Conservation (phyloP, 30 jellyfish, hydroid and myxozoan species). For the Pelagia noctiluca region DNA sequence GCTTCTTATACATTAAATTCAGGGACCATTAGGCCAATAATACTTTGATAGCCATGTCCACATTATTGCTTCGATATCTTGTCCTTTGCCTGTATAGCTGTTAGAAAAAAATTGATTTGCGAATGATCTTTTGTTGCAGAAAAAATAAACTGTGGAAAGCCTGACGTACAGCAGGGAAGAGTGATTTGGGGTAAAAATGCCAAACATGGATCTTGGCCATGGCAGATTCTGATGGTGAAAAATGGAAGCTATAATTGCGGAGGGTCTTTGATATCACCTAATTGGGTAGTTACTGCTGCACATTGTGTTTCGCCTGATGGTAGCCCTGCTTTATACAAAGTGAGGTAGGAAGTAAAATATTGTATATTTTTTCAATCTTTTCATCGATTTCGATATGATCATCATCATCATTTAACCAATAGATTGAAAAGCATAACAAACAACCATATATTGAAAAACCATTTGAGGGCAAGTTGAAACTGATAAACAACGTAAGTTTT, state of each 20-base stretch:
- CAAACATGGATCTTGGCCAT: constrained; percentile 73
- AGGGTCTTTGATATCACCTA: constrained; percentile 63
- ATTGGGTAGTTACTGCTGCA: constrained; percentile 82
- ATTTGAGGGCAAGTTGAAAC: background rate
- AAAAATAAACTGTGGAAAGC: constrained; percentile 50
- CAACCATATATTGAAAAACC: background rate
- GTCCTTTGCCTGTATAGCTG: too few relatives aligned
- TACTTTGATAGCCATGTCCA: background rate
- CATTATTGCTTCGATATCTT: background rate
- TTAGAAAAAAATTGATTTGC: background rate
- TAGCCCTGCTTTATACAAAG: constrained; percentile 50
- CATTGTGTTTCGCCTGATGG: constrained; percentile 72
- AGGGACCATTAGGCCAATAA: too few relatives aligned
- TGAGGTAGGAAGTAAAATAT: constrained; percentile 36
- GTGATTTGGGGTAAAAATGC: constrained; percentile 67
- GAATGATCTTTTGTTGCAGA: background rate
- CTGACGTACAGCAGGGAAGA: constrained; percentile 66
- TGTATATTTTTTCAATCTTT: too few relatives aligned
- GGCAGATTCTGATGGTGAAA: constrained; percentile 74
- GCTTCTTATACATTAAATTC: background rate
- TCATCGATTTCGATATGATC: too few relatives aligned
- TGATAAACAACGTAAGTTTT: too few relatives aligned
- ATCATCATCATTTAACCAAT: too few relatives aligned
- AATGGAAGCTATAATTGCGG: constrained; percentile 75
- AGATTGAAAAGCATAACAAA: background rate